Evolutionary conservation across 2,888 invertebrate species (phyloP), one percentile per base, ranked within the genome.

Genomic region (Empis livida): DNA sequence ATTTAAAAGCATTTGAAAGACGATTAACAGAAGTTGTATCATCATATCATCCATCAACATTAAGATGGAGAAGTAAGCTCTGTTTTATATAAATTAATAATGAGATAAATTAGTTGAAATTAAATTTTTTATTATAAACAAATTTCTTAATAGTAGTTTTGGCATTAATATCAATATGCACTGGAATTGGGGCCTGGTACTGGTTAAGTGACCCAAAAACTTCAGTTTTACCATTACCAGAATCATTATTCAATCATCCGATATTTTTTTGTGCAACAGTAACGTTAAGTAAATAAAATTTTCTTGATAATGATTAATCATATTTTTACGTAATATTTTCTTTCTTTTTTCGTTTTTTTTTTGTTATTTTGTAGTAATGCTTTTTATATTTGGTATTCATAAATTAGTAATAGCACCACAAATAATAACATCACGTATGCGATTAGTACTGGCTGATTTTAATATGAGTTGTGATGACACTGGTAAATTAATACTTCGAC

Each of bases 391-490:
- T 72, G 97, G 97, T 35, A 91, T 96, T 43, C 97, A 97, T 65
- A 88, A 93, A 66, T 78, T 93, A 64, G 95, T 97, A 11, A 92
- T 97, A 53, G 95, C 96, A 5, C 94, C 96, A 1, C 91, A 91
- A 57, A 95, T 96, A 54, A 91, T 96, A 57, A 93, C 94, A 1
- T 84, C 92, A 1, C 76, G 96, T 54, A 92, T 93, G 41, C 76
- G 95, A 49, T 82, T 81, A 44, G 94, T 95, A 2, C 76, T 96
- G 46, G 83, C 84, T 40, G 95, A 96, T 70, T 96, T 94, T 69
- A 96, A 96, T 70, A 95, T 96, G 94, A 93, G 93, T 20, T 96
- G 96, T 70, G 95, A 95, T 64, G 94, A 96, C 64, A 92, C 92
- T 30, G 95, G 95, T 49, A 94, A 94, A 71, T 75, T 96, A 43